Conservation (phyloP, 2,797 vertebrate species). For the Pseudopleuronectes americanus region DNA sequence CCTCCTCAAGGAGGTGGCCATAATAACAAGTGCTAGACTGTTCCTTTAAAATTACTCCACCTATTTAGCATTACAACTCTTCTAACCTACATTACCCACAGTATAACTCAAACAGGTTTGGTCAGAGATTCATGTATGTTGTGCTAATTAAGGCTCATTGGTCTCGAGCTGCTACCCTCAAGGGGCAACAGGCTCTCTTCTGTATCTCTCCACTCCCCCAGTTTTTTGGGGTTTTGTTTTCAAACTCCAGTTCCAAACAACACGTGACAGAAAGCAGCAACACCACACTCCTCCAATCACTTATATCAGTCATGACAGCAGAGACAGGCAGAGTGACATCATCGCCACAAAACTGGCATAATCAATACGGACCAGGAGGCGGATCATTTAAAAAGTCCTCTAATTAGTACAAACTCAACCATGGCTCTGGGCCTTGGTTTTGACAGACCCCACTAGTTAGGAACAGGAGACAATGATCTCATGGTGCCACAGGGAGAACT, state of each 20-base stretch:
- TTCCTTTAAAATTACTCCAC: background rate
- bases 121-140: background rate
- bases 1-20: background rate
- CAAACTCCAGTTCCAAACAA: no score
- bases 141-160: background rate
- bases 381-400: constrained; percentile 53
- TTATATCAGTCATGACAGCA: constrained; percentile 40
- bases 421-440: constrained; percentile 31
- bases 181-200: no score
- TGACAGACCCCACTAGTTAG: constrained; percentile 37
- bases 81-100: no score
- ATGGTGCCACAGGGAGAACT: constrained; percentile 57
- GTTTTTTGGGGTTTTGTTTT: no score
- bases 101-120: background rate
- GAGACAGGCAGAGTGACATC: constrained; percentile 67
- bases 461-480: constrained; percentile 70
- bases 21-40: background rate
- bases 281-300: constrained; percentile 32
- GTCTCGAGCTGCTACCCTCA: constrained; percentile 5
- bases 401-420: constrained; percentile 50
- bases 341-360: constrained; percentile 55
- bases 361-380: constrained; percentile 61
- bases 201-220: no score
- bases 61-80: background rate
- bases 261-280: constrained; percentile 24